A percentile compares a stretch with the other conserved stretches of the same genome.
Conservation (phyloP, 1,140 invertebrate species). For the Scaptomyza montana region DNA sequence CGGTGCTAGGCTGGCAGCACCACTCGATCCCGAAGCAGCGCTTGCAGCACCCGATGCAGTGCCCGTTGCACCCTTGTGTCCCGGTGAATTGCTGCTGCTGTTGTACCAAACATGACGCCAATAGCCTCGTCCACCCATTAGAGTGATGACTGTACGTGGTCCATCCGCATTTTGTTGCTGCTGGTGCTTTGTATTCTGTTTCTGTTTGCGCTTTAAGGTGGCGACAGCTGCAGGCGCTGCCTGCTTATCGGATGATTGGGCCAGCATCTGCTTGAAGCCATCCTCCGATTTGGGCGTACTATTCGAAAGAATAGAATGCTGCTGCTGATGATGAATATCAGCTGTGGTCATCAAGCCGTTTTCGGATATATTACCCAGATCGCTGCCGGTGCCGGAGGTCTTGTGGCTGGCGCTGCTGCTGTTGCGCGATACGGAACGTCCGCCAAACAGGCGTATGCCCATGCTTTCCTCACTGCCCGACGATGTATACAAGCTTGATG, state of each 20-base stretch:
- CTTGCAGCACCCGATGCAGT: background rate
- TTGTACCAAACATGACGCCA: conserved; percentile 89
- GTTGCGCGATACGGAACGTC: conserved; percentile 87
- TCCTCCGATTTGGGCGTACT: conserved; percentile 61
- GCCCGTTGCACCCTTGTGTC: conserved; percentile 76
- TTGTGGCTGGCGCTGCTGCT: conserved; percentile 89
- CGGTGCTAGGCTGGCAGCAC: conserved; percentile 46
- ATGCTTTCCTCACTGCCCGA: conserved; percentile 92
- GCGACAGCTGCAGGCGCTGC: conserved; percentile 66
- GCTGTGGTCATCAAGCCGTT: conserved; percentile 73
- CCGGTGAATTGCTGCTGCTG: conserved; percentile 67
- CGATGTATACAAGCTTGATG: conserved; percentile 91
- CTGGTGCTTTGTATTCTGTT: conserved; percentile 71
- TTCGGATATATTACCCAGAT: conserved; percentile 84
- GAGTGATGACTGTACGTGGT: conserved; percentile 91
- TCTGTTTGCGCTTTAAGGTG: conserved; percentile 78
- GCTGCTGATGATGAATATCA: conserved; percentile 67
- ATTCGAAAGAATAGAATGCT: conserved; percentile 34
- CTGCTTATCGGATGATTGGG: conserved; percentile 43
- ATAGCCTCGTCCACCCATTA: conserved; percentile 95
- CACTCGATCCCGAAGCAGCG: conserved; percentile 43
- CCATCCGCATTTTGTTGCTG: conserved; percentile 81
- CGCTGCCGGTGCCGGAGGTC: conserved; percentile 84
- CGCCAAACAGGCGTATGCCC: conserved; percentile 85
- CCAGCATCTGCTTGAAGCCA: conserved; percentile 30